phyloP scores from a whole-genome alignment of 2,113 vertebrate genomes.

The Poecilia latipinna region DNA sequence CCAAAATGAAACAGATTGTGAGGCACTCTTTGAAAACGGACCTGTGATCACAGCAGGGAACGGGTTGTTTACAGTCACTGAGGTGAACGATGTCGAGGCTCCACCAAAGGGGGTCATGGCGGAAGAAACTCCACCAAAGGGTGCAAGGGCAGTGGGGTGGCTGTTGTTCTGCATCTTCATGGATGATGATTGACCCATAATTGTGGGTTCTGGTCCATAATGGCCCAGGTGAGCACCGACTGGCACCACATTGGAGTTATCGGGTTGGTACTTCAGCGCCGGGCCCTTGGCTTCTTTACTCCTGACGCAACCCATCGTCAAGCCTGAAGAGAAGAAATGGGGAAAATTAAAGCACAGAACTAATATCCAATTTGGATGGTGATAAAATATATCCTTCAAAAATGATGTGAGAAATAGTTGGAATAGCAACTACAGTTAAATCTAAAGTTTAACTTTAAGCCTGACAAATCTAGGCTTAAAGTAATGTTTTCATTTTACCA shows the following conservation, averaged over 20 bases:
- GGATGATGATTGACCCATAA: constrained; percentile 81
- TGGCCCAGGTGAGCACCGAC: constrained; percentile 82
- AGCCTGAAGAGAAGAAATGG: constrained; percentile 72
- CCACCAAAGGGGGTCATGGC: constrained; percentile 84
- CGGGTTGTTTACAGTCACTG: constrained; percentile 74
- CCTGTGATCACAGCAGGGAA: constrained; percentile 77
- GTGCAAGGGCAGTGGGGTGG: constrained; percentile 75
- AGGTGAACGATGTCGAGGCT: constrained; percentile 75
- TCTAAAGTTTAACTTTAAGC: too few relatives aligned
- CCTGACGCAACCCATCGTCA: constrained; percentile 96
- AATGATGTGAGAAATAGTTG: too few relatives aligned
- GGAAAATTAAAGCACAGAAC: neutral
- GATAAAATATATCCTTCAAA: neutral
- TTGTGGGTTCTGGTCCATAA: constrained; percentile 90
- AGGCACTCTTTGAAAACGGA: constrained; percentile 45
- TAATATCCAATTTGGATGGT: neutral
- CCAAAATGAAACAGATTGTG: too few relatives aligned
- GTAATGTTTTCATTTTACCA: too few relatives aligned
- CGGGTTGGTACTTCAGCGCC: constrained; percentile 88
- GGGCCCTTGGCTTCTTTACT: constrained; percentile 97
- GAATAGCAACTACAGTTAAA: too few relatives aligned
- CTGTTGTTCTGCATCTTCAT: constrained; percentile 75
- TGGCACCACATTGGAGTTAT: constrained; percentile 81
- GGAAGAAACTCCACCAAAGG: constrained; percentile 83
- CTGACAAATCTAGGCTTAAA: too few relatives aligned